Base-by-base conservation (phyloP, 2,113 vertebrate genomes). In the Cariama cristata region DNA sequence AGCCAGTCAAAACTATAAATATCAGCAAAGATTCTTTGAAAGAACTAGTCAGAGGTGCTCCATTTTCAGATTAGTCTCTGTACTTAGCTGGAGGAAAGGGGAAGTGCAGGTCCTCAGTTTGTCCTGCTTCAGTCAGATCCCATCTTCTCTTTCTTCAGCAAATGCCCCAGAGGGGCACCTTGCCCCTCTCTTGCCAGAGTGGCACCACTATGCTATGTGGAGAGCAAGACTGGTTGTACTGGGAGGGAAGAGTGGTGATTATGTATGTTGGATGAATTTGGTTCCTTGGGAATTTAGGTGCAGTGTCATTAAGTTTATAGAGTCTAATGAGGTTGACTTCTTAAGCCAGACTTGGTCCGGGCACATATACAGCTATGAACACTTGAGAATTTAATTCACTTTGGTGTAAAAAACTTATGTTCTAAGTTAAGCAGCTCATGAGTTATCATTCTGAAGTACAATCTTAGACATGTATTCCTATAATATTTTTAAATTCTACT, bases 151-250 rank as follows among this genome's bases (percentile, higher is more conserved):
- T 79, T 44, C 52, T 79, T 77, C 63, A 81, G 69, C 13, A 81
- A 64, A 74, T 60, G 14, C 4, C 13, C 3, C 56, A 73, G 4
- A 32, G 26, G 40, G 28, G 28, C 18, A 38, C 12, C 9, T 77
- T 0, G 0, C 3, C 4, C 7, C 4, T 33, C 55, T 85, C 42
- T 75, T 56, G 35, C 11, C 30, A 44, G 72, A 60, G 33, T 4
- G 49, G n/a, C 4, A 38, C 44, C 14, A 18, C 50, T 26, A 4
- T 16, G 12, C 23, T 12, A 5, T 33, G 19, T 2, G 3, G 30
- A 56, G 30, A 27, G 32, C 17, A 45, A 30, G 53, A 32, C 26
- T 45, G 15, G 3, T 58, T 66, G 23, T 52, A 11, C 50, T 79
- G 45, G 5, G 7, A n/a, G 3, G 19, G n/a, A 86, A 72, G 19